Evolutionary conservation across 1,140 invertebrate genomes (phyloP), one percentile per base, ranked within the genome.

Genomic region (Camponotus pennsylvanicus): DNA sequence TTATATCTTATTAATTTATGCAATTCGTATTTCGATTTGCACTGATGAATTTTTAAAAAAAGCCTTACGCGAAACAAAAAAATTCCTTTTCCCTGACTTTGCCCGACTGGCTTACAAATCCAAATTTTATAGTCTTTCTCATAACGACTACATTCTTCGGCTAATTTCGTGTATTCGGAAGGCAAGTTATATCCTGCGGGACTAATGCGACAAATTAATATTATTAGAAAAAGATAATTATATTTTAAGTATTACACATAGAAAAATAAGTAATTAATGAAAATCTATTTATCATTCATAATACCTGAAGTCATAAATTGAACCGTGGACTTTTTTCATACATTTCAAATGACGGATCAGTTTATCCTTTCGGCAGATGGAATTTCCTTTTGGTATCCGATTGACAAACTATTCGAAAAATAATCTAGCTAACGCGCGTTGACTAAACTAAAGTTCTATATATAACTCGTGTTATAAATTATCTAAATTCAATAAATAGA

Each of bases 51-150:
- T 21, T 11, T 82, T n/a, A 59, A 42, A 55, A 9, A 8, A 67
- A 71, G 73, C 67, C 92, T 95, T 95, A 97, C 97, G 90, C 97
- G 96, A 94, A 98, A 98, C 18, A 98, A 92, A 92, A 97, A 97
- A 86, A 98, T 98, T 63, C 98, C 98, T 91, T 96, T 96, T 0
- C 98, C 98, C 95, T 98, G 97, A 88, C 97, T 98, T 92, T 97
- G 97, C 1, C 97, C 97, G 0, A 98, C 97, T 8, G 98, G 98
- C 91, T 98, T 98, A 92, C 97, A 98, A 80, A 98, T 98, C 98
- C 98, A 98, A 21, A 98, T 96, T 82, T 92, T 93, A 66, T 95
- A 92, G 52, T 94, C 92, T 37, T 94, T 94, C 49, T 95, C 93
- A 42, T 91, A 93, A 63, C 92, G 92, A 85, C 91, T 97, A 91